Conservation (phyloP, 2,888 invertebrate genomes). For the Acronicta alni region DNA sequence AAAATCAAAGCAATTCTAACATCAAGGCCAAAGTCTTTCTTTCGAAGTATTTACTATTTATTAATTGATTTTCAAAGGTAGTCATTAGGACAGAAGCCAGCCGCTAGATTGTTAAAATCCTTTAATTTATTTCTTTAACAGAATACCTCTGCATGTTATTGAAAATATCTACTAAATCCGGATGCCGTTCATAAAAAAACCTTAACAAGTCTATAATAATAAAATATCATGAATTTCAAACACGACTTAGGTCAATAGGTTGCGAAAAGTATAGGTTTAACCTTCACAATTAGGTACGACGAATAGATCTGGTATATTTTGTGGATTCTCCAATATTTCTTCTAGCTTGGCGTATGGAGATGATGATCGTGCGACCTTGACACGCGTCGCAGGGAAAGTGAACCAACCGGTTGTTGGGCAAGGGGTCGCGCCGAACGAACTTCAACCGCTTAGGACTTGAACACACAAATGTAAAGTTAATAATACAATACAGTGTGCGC, state of each 20-base stretch:
- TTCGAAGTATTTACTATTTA: no score
- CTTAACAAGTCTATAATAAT: constrained; percentile 5
- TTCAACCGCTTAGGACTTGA: constrained; percentile 51
- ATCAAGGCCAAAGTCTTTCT: no score
- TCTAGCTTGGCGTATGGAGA: constrained; percentile 57
- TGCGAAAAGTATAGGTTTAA: constrained; percentile 31
- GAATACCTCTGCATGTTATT: no score
- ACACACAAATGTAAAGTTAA: constrained; percentile 25
- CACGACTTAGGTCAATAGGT: constrained; percentile 21
- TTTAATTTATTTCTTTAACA: no score
- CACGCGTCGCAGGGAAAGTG: constrained; percentile 84
- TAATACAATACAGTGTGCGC: constrained; percentile 2
- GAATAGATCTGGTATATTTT: constrained; percentile 41
- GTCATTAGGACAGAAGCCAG: no score
- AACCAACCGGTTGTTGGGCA: constrained; percentile 82
- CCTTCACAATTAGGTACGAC: constrained; percentile 47
- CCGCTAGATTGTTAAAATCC: no score
- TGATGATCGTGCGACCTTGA: constrained; percentile 82
- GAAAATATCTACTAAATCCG: background rate
- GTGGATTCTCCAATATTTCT: constrained; percentile 56
- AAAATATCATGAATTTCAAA: constrained; percentile 23
- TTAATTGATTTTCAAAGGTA: no score
- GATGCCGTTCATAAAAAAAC: constrained; percentile 6
- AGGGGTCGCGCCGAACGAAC: constrained; percentile 66
- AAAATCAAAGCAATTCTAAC: no score